Evolutionary conservation across 2,797 vertebrate genomes (phyloP), one percentile per base, ranked within the genome.

Genomic region (Sarcoramphus papa): DNA sequence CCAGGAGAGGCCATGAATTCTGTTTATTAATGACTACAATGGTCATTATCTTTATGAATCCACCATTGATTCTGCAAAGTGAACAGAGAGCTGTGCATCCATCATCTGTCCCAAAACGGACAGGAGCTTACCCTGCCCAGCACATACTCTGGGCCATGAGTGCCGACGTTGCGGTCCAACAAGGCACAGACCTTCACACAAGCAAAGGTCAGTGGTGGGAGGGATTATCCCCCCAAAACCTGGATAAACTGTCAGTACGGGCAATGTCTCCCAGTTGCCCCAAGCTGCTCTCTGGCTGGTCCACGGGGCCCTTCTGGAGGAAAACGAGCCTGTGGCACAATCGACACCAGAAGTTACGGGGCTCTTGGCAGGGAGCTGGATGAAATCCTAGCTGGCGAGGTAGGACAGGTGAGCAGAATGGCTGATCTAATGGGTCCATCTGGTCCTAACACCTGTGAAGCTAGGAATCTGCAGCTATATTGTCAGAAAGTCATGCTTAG

Each of bases 361-460:
- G 51, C 19, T 65, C 37, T 59, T 84, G 91, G 79, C 79, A 88
- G 87, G 85, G 85, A 93, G 80, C 45, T 91, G 83, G 74, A 81
- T 92, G 54, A 63, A 72, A 87, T 84, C 74, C 68, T 78, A 41
- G 68, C n/a, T 85, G 53, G 56, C 4, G 2, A 93, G 89, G 73
- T 73, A 72, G 82, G 85, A 88, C 0, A 10, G 82, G 76, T 65
- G 45, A 86, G 77, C 89, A 92, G 78, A 95, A 81, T 9, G 69
- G 47, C 78, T 96, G 92, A 90, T 92, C 87, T 96, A 91, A 94
- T 41, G 41, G 59, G 37, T 72, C 91, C 85, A 91, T 94, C 95
- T 95, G 96, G 69, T 69, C 79, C 83, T 62, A 87, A 62, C 1
- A 37, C 63, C 76, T 81, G 74, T 77, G 78, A 82, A 95, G 70